These are phyloP conservation scores for Mya arenaria DNA, from an alignment of 1,140 invertebrate species.

Conservation along the genomic window DNA sequence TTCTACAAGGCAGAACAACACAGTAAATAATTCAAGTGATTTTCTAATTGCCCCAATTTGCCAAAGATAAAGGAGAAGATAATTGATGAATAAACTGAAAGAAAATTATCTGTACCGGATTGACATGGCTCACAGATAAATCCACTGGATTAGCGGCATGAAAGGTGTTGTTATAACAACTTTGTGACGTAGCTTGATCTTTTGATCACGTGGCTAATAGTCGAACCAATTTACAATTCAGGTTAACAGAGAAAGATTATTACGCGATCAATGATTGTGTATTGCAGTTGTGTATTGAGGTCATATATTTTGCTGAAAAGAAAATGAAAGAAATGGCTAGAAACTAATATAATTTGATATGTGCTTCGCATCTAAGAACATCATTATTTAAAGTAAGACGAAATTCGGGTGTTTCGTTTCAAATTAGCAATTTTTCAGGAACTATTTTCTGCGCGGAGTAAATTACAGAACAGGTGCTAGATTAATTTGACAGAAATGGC, in stretches of 20 bases:
- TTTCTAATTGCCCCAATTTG: too few relatives aligned
- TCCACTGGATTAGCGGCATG: neutral
- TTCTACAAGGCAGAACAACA: too few relatives aligned
- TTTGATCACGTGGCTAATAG: conserved; percentile 51
- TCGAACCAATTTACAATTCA: conserved; percentile 30
- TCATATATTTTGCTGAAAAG: too few relatives aligned
- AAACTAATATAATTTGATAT: too few relatives aligned
- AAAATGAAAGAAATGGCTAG: too few relatives aligned
- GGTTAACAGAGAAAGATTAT: conserved; percentile 41
- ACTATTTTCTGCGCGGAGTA: conserved; percentile 35
- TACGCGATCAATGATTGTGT: conserved; percentile 50
- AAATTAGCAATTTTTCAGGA: neutral
- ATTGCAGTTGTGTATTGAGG: conserved; percentile 40
- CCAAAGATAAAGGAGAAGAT: too few relatives aligned
- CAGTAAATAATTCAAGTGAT: too few relatives aligned
- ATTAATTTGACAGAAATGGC: conserved; percentile 57
- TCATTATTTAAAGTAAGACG: too few relatives aligned
- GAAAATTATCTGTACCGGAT: conserved; percentile 1
- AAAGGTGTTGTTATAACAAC: conserved; percentile 56
- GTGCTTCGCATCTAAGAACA: too few relatives aligned
- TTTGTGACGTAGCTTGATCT: conserved; percentile 50
- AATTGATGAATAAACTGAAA: too few relatives aligned
- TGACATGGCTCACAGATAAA: neutral
- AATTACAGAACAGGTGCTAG: conserved; percentile 35
- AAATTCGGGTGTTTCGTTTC: too few relatives aligned